Conservation (phyloP, 2,113 vertebrate genomes). For the Phylloscopus whistleri region DNA sequence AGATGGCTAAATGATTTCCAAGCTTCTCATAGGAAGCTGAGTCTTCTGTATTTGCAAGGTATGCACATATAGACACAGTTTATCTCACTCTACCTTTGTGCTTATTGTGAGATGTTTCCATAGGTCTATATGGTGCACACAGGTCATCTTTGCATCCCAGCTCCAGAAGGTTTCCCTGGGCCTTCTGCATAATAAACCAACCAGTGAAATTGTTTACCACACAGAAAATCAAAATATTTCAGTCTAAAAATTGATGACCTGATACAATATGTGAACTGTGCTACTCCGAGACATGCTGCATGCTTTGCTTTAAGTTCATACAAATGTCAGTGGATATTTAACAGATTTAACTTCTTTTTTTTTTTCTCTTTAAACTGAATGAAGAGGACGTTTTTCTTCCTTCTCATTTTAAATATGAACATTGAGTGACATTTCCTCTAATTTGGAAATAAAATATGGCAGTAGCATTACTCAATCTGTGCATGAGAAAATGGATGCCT, state of each 20-base stretch:
- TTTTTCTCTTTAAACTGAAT: not conserved
- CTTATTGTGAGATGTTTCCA: not conserved
- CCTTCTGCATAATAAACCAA: not conserved
- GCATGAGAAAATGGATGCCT: not conserved
- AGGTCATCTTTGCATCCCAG: not conserved
- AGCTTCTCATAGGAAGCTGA: not conserved
- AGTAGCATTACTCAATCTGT: conserved; percentile 15
- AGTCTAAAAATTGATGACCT: not conserved
- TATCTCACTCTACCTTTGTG: not conserved
- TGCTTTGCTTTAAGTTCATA: conserved; percentile 7
- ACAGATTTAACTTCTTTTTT: not conserved
- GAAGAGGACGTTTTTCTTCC: not conserved
- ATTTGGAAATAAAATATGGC: conserved; percentile 48
- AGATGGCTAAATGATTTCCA: conserved; percentile 27
- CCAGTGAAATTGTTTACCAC: not conserved
- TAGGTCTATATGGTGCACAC: not conserved
- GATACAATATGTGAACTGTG: not conserved
- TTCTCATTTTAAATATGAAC: conserved; percentile 5
- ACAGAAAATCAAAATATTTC: not conserved
- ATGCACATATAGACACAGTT: not conserved
- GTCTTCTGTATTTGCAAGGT: not conserved
- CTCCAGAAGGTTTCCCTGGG: not conserved
- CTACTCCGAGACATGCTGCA: not conserved
- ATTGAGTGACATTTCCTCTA: conserved; percentile 54
- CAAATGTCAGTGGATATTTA: conserved; percentile 45